Conservation (phyloP, 2,797 vertebrate species). For the Valencia hispanica region DNA sequence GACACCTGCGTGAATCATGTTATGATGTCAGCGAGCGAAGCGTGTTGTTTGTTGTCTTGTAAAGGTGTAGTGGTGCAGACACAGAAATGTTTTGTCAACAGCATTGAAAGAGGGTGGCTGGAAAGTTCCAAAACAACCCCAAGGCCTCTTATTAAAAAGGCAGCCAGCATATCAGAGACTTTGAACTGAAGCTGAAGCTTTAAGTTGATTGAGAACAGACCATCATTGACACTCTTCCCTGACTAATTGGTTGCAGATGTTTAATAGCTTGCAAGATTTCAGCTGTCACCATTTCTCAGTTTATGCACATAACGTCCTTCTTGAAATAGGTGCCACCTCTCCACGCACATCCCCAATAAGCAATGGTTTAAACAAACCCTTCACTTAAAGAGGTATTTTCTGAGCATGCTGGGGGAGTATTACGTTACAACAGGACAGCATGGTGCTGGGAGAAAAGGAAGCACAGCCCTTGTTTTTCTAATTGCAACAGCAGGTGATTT, state of each 20-base stretch:
- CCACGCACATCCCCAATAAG: not conserved
- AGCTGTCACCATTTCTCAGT: too few species aligned
- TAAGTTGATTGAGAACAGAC: constrained; percentile 28
- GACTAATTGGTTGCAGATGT: constrained; percentile 12
- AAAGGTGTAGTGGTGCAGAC: constrained; percentile 57
- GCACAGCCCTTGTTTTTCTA: constrained; percentile 51
- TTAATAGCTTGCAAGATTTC: not conserved
- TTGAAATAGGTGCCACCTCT: not conserved
- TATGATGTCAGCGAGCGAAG: constrained; percentile 37
- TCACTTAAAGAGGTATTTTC: constrained; percentile 6
- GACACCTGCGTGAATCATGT: constrained; percentile 41
- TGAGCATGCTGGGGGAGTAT: constrained; percentile 12
- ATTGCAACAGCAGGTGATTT: constrained; percentile 75
- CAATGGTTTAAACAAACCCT: constrained; percentile 1
- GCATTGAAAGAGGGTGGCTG: constrained; percentile 57
- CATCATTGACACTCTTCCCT: constrained; percentile 2
- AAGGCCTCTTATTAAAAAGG: constrained; percentile 38
- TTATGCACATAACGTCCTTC: not conserved
- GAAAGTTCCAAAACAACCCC: constrained; percentile 74
- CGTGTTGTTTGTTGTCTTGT: constrained; percentile 65
- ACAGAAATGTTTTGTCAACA: constrained; percentile 76
- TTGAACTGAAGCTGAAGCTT: constrained; percentile 36
- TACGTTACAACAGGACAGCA: constrained; percentile 25
- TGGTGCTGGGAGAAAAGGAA: constrained; percentile 37
- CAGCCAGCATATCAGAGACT: constrained; percentile 48